These are phyloP conservation scores for Platorchestia sp. DNA, from an alignment of 1,140 invertebrate species.

Conservation along the genomic window DNA sequence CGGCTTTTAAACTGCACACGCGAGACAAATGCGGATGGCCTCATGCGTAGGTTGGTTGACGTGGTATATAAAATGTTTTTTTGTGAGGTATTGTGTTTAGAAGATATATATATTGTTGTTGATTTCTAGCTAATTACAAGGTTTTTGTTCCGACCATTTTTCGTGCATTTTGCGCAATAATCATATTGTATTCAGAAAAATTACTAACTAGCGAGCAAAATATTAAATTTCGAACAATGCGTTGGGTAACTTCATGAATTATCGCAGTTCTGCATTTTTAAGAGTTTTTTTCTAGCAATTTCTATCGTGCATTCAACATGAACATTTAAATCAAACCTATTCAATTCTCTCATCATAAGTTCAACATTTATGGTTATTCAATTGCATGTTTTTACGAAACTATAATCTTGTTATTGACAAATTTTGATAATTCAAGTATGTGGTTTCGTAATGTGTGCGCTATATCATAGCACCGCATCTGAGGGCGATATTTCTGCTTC, in stretches of 20 bases:
- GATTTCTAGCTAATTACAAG: background rate
- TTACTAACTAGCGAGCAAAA: too few relatives aligned
- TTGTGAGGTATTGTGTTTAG: background rate
- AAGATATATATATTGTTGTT: background rate
- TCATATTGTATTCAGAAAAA: too few relatives aligned
- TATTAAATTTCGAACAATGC: too few relatives aligned
- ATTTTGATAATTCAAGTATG: background rate
- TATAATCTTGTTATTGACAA: background rate
- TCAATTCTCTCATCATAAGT: too few relatives aligned
- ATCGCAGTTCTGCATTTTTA: background rate
- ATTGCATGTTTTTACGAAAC: background rate
- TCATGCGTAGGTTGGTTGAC: background rate
- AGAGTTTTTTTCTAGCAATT: background rate
- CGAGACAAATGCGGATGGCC: background rate
- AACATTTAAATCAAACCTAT: background rate
- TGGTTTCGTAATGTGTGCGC: background rate
- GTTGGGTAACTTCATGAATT: too few relatives aligned
- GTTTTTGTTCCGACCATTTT: background rate
- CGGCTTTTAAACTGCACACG: background rate
- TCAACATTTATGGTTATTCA: too few relatives aligned
- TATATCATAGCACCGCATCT: background rate
- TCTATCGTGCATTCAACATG: background rate
- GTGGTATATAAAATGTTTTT: background rate
- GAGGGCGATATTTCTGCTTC: slow-evolving; percentile 4
- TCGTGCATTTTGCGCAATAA: too few relatives aligned